These are phyloP conservation scores for Herpailurus yagouaroundi DNA, from an alignment of 2,113 vertebrate species.

Conservation along the genomic window DNA sequence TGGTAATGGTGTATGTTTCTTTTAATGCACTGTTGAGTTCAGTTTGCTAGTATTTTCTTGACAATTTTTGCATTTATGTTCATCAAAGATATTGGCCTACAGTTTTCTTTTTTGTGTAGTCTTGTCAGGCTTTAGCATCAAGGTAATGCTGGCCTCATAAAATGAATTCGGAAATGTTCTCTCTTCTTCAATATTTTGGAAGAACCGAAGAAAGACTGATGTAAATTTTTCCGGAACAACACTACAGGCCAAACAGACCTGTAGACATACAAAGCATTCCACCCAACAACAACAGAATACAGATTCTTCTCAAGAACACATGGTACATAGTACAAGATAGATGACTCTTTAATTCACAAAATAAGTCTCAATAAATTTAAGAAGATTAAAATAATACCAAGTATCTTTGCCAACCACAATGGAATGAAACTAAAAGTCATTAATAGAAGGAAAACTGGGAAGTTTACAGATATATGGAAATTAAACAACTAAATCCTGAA, in stretches of 20 bases:
- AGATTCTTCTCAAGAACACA: background rate
- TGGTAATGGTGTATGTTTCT: background rate
- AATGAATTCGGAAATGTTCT: background rate
- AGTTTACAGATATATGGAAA: background rate
- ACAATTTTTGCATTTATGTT: background rate
- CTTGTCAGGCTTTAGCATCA: background rate
- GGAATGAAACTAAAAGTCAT: background rate
- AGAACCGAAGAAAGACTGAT: background rate
- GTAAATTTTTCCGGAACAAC: background rate
- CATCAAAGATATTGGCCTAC: background rate
- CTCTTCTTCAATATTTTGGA: background rate
- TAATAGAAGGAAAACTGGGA: background rate
- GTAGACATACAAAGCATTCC: background rate
- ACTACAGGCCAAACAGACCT: background rate
- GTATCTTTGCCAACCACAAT: background rate
- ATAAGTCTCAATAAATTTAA: background rate
- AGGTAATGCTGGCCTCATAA: background rate
- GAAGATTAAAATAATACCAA: background rate
- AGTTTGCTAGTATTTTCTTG: background rate
- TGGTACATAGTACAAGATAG: background rate
- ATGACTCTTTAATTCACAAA: background rate
- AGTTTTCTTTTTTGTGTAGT: background rate
- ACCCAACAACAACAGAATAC: background rate
- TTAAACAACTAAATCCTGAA: background rate
- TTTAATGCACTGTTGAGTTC: background rate